Conservation (phyloP, 2,888 invertebrate genomes). For the Rhingia rostrata region DNA sequence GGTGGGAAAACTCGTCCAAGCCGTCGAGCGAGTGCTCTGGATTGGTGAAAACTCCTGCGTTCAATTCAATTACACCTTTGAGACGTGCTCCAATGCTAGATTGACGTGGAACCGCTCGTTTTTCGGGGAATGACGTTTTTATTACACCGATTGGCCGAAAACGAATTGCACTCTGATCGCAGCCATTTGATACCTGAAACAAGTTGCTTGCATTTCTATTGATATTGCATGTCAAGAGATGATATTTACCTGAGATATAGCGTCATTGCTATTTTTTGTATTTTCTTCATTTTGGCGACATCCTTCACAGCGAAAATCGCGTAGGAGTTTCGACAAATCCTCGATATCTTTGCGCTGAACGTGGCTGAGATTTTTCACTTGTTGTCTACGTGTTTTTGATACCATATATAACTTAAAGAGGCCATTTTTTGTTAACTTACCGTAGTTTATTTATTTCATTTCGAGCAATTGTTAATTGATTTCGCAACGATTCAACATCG, state of each 20-base stretch:
- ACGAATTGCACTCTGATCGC: constrained; percentile 53
- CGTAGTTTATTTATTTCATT: constrained; percentile 92
- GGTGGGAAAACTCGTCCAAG: constrained; percentile 93
- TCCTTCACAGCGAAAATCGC: constrained; percentile 82
- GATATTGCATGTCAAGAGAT: not conserved
- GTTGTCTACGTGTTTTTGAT: constrained; percentile 85
- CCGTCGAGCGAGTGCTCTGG: constrained; percentile 95
- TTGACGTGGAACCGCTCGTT: constrained; percentile 95
- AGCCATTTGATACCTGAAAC: constrained; percentile 52
- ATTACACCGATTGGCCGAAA: constrained; percentile 90
- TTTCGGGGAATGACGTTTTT: constrained; percentile 91
- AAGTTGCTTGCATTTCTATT: constrained; percentile 53
- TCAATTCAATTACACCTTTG: constrained; percentile 89
- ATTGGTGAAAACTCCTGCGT: constrained; percentile 91
- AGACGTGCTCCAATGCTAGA: constrained; percentile 89
- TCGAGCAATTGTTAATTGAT: constrained; percentile 88
- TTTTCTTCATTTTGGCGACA: constrained; percentile 79
- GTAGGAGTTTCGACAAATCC: constrained; percentile 79
- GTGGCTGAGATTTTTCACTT: constrained; percentile 88
- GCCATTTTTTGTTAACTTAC: constrained; percentile 82
- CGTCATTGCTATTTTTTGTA: constrained; percentile 76
- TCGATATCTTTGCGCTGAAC: constrained; percentile 84
- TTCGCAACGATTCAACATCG: constrained; percentile 82
- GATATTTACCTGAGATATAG: constrained; percentile 44
- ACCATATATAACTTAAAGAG: not conserved